Conservation (phyloP, 2,797 vertebrate genomes). For the Alauda arvensis region DNA sequence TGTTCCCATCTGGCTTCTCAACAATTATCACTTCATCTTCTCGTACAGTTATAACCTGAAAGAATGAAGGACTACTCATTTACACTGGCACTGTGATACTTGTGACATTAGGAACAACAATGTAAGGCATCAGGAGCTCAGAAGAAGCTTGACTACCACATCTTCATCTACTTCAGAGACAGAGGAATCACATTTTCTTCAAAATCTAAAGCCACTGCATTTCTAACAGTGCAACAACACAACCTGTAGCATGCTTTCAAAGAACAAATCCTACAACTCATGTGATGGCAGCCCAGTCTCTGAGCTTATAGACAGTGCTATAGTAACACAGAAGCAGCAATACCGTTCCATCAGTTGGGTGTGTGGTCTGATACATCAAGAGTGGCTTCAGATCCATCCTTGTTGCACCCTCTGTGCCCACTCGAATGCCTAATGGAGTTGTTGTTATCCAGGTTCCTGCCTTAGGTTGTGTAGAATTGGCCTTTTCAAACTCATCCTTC, state of each 20-base stretch:
- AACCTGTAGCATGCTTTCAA: neutral
- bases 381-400: constrained; percentile 66
- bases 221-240: neutral
- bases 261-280: neutral
- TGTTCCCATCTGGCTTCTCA: constrained; percentile 73
- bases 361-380: constrained; percentile 77
- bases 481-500: constrained; percentile 36
- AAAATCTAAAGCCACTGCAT: neutral
- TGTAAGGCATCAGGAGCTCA: neutral
- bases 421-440: constrained; percentile 76
- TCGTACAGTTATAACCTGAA: constrained; percentile 84
- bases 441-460: constrained; percentile 85
- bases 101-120: neutral
- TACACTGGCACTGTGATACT: neutral
- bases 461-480: neutral
- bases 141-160: neutral
- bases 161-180: neutral
- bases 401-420: constrained; percentile 74
- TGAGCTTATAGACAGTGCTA: neutral
- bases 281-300: neutral
- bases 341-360: constrained; percentile 83
- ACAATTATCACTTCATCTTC: constrained; percentile 86
- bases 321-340: neutral
- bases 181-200: neutral
- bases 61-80: neutral